A percentile compares a stretch with the other conserved stretches of the same genome.
These are phyloP conservation scores for Drosophila buzzatii DNA, from an alignment of 2,888 invertebrate species.

Conservation along the genomic window DNA sequence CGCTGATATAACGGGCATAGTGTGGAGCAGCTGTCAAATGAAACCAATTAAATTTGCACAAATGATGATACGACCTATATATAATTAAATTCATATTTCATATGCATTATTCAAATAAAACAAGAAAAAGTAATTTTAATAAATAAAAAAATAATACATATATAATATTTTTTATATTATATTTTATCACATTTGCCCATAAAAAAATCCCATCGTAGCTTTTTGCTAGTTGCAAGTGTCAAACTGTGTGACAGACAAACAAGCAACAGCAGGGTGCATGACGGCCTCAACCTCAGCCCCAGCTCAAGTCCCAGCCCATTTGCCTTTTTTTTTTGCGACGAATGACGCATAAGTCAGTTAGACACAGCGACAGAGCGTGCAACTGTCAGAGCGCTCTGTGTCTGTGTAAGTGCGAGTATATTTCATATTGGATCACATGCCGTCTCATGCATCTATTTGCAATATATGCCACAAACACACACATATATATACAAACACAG, in stretches of 20 bases:
- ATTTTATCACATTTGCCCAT: no score
- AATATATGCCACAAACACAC: slow-evolving; percentile 19
- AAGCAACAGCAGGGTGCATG: slow-evolving; percentile 8
- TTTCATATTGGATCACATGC: slow-evolving; percentile 35
- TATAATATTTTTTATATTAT: no score
- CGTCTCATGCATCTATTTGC: slow-evolving; percentile 16
- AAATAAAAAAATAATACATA: not conserved
- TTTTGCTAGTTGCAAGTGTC: slow-evolving; percentile 26
- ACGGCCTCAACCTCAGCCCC: not conserved
- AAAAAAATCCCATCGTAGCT: not conserved
- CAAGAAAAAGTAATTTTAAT: not conserved
- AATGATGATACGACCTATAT: slow-evolving; percentile 86
- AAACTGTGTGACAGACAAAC: slow-evolving; percentile 27
- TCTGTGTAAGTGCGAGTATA: slow-evolving; percentile 21
- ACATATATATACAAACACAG: slow-evolving; percentile 10
- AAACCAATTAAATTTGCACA: slow-evolving; percentile 87
- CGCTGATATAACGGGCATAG: slow-evolving; percentile 82
- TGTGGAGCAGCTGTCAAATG: slow-evolving; percentile 87
- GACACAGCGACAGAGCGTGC: slow-evolving; percentile 18
- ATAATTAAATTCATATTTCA: not conserved
- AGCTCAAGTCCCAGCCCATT: not conserved
- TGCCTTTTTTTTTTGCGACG: not conserved
- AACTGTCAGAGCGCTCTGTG: slow-evolving; percentile 15
- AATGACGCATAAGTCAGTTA: slow-evolving; percentile 46
- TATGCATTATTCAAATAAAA: not conserved